Evolutionary conservation across 2,888 invertebrate species (phyloP), one percentile per base, ranked within the genome.

Genomic region (Operophtera brumata): DNA sequence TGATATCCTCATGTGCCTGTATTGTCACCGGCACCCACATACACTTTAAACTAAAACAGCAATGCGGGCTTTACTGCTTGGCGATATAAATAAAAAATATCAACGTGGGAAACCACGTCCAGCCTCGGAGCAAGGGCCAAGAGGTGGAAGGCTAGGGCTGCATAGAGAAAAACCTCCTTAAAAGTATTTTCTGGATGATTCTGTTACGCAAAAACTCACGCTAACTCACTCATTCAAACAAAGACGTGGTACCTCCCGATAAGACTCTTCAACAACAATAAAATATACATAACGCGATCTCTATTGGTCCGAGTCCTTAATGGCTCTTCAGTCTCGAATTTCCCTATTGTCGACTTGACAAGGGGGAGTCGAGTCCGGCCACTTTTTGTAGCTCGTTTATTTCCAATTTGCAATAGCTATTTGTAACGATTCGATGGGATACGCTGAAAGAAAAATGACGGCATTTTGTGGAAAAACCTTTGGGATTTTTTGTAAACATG

Each of bases 391-490:
- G 66, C 73, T 77, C 78, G 75, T 78, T 79, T 79, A 75, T 77
- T 78, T 76, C 72, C 78, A 77, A 81, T 81, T 78, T 78, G 73
- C 70, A 72, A 71, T 68, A 74, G 74, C 75, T 73, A 75, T 77
- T 77, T 75, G 72, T 77, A 73, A 76, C 76, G 68, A 70, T 70
- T 72, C 67, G 65, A 69, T 61, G 50, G 62, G 60, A 64, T 59
- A 57, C 64, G 11, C 34, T n/a, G 67, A 64, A 63, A 64, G 64
- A 66, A 65, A 64, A 64, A 65, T 62, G 59, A 59, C 53, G 63
- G 57, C 62, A 58, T 66, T 73, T 63, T 61, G 59, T 56, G 53
- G 56, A 60, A 58, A 59, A 57, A 51, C 56, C 43, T 54, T 39
- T 14, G 42, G 54, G 53, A 45, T 54, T 62, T 59, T 61, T 56